These are phyloP conservation scores for Leptinotarsa haldemani DNA, from an alignment of 2,888 invertebrate genomes.

Conservation along the genomic window DNA sequence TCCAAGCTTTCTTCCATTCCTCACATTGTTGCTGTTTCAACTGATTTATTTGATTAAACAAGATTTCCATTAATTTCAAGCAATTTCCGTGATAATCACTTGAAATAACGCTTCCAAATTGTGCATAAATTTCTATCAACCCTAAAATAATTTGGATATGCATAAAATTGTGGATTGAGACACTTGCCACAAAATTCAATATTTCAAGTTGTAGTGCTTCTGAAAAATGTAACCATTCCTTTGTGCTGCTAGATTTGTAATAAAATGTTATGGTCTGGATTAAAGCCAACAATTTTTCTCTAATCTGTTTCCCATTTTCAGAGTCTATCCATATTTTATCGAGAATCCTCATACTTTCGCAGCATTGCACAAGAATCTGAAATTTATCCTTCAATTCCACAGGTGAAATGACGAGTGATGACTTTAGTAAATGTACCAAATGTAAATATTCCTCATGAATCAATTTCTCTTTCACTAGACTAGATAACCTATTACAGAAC, in stretches of 20 bases:
- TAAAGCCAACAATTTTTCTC: constrained; percentile 29
- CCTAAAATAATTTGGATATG: constrained; percentile 11
- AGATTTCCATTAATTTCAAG: constrained; percentile 36
- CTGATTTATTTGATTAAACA: constrained; percentile 39
- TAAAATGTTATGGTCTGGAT: constrained; percentile 29
- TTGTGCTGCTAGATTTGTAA: constrained; percentile 29
- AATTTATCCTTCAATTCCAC: constrained; percentile 25
- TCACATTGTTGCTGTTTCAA: constrained; percentile 45
- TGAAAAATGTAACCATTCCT: constrained; percentile 31
- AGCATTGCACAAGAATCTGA: constrained; percentile 28
- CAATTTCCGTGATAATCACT: constrained; percentile 30
- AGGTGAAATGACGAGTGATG: constrained; percentile 37
- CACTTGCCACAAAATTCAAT: constrained; percentile 29
- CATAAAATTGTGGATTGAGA: constrained; percentile 6
- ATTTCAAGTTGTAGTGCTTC: constrained; percentile 29
- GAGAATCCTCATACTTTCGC: constrained; percentile 29
- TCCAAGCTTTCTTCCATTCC: constrained; percentile 46
- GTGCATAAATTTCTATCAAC: constrained; percentile 31
- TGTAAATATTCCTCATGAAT: constrained; percentile 30
- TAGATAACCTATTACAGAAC: constrained; percentile 30
- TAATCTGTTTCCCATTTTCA: constrained; percentile 24
- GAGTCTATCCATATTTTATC: constrained; percentile 8
- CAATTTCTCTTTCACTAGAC: constrained; percentile 21
- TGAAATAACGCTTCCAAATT: constrained; percentile 17
- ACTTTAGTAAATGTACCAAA: constrained; percentile 32